Evolutionary conservation across 2,797 vertebrate species (phyloP).

Genomic region (Sebastes iracundus): DNA sequence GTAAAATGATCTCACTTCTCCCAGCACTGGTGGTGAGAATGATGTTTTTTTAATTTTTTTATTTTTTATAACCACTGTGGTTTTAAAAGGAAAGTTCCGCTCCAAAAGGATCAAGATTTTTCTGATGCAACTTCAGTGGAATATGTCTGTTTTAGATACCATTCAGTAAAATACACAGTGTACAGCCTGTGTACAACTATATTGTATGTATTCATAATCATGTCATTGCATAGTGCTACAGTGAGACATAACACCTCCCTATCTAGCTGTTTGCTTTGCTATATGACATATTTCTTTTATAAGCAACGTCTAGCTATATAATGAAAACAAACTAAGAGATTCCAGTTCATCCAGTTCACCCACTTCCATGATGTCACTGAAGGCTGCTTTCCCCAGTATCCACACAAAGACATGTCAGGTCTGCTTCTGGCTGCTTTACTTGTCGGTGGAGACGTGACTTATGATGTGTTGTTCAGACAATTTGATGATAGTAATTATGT

Average conservation of each 20-base stretch:
- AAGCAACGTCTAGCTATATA: background rate
- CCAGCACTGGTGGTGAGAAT: no score
- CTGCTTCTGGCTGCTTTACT: slow-evolving; percentile 51
- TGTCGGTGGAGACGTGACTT: slow-evolving; percentile 39
- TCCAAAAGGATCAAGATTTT: background rate
- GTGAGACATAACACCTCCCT: background rate
- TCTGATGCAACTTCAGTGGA: background rate
- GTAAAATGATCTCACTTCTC: background rate
- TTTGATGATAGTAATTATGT: slow-evolving; percentile 75
- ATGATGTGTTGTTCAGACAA: slow-evolving; percentile 55
- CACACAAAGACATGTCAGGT: slow-evolving; percentile 41
- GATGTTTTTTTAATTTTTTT: no score
- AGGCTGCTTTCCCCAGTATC: slow-evolving; percentile 20
- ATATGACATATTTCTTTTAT: background rate
- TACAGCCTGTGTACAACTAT: background rate
- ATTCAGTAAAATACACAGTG: background rate
- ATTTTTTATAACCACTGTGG: no score
- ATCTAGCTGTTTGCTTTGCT: background rate
- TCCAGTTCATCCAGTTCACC: background rate
- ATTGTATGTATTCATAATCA: background rate
- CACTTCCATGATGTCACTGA: slow-evolving; percentile 20
- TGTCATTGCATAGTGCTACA: background rate
- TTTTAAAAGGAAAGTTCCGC: no score
- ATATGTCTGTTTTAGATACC: background rate
- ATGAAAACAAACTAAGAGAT: slow-evolving; percentile 15